Base-by-base conservation (phyloP, 2,113 vertebrate genomes). In the Cygnus atratus region DNA sequence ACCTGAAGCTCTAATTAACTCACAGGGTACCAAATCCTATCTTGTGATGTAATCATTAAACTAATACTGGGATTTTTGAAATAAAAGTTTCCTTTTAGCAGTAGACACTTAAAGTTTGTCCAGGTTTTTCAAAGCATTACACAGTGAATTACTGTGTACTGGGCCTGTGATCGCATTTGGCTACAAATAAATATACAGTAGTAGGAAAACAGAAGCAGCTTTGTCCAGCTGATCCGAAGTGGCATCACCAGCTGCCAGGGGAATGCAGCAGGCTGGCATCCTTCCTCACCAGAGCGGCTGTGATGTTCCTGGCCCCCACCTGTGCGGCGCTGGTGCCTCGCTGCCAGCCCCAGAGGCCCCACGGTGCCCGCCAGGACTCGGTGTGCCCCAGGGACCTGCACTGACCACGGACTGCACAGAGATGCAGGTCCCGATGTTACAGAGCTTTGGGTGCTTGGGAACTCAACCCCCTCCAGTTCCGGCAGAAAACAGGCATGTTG, bases 171-270 rank as follows among this genome's bases (percentile, higher is more conserved):
- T 4, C 17, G 35, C 14, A 0, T 33, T 31, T 65, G 37, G 26
- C 48, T 78, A 54, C 1, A 0, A 31, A n/a, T 16, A 29, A 31
- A n/a, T 20, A 26, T 0, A 1, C 0, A 1, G 41, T 43, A 55
- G 22, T 5, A 5, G 33, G 24, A 31, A 29, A 13, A 4, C 58
- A 39, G 66, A 26, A 22, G 28, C 16, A 17, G 41, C 55, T 61
- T 68, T 4, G 21, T 44, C 54, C 26, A 1, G 3, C 4, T 3
- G 4, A 3, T 19, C 72, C 39, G 77, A 14, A 74, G 62, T 62
- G 11, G 35, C 72, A 29, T 2, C 29, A 3, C 4, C 44, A 3
- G 1, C 35, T 52, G 68, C 54, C 35, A 3, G 31, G 35, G 3
- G 2, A 7, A 31, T 9, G 0, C 3, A 50, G 31, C 41, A 48